A percentile compares a stretch with the other conserved stretches of the same genome.
Conservation (phyloP, 2,888 invertebrate genomes). For the Heteropelma amictum region DNA sequence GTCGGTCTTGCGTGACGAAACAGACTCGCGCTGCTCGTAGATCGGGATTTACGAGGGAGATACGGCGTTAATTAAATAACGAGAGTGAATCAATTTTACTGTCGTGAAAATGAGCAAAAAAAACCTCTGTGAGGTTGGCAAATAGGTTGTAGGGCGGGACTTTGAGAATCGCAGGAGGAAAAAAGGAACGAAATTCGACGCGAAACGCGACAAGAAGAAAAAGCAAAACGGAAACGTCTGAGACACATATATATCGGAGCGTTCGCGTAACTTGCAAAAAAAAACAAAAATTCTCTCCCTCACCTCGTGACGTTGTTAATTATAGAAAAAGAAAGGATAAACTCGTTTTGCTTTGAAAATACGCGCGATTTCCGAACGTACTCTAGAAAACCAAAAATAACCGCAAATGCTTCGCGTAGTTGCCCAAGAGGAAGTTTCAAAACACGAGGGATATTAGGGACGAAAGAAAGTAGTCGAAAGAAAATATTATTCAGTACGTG, state of each 20-base stretch:
- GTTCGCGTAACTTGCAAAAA: conserved; percentile 1
- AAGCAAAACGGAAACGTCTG: not conserved
- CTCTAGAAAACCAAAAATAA: conserved; percentile 4
- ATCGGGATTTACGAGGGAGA: not conserved
- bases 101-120: conserved; percentile 18
- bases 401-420: not conserved
- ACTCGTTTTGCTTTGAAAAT: conserved; percentile 44
- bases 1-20: too few species aligned
- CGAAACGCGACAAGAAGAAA: too few species aligned
- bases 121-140: conserved; percentile 54
- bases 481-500: conserved; percentile 29
- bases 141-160: not conserved
- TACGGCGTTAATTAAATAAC: conserved; percentile 14
- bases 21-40: too few species aligned
- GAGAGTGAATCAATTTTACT: conserved; percentile 19
- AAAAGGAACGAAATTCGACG: too few species aligned
- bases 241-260: conserved; percentile 9
- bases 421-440: too few species aligned
- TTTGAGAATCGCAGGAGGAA: too few species aligned
- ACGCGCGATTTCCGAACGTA: conserved; percentile 32
- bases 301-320: conserved; percentile 35
- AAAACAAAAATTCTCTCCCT: conserved; percentile 30
- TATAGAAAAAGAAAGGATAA: not conserved
- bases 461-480: conserved; percentile 6
- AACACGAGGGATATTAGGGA: conserved; percentile 5